A percentile compares a stretch with the other conserved stretches of the same genome.
These are phyloP conservation scores for Catalaphyllia jardinei DNA, from an alignment of 64 coral and sea anemone species.

Conservation along the genomic window DNA sequence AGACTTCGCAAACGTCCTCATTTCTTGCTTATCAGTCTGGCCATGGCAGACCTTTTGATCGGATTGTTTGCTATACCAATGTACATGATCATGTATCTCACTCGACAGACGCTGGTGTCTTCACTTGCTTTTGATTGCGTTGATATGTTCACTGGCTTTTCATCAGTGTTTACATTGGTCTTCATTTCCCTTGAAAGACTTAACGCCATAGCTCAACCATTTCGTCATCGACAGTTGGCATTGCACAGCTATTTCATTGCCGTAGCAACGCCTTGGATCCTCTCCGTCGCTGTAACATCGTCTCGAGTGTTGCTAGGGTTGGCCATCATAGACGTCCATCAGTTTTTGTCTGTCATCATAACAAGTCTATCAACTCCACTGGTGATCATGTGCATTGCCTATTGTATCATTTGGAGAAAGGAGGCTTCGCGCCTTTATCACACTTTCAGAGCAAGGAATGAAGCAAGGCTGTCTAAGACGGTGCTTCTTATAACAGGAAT, in stretches of 20 bases:
- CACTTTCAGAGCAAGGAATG: not conserved
- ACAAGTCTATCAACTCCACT: constrained; percentile 6
- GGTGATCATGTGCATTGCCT: not conserved
- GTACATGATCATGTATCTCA: not conserved
- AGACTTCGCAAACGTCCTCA: constrained; percentile 37
- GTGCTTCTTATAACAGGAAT: constrained; percentile 27
- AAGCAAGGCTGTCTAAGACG: constrained; percentile 7
- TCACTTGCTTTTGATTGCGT: constrained; percentile 1
- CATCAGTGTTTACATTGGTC: constrained; percentile 26
- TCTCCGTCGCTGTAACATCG: not conserved
- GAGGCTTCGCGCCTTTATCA: not conserved
- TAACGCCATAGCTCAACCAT: constrained; percentile 3
- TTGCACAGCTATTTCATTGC: constrained; percentile 8
- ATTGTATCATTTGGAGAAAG: constrained; percentile 10
- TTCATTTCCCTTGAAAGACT: constrained; percentile 56
- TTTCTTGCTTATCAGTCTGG: constrained; percentile 31
- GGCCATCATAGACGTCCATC: not conserved
- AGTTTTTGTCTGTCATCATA: constrained; percentile 12
- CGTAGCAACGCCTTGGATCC: constrained; percentile 17
- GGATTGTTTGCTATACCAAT: constrained; percentile 37
- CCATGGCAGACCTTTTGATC: constrained; percentile 24
- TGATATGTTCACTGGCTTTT: constrained; percentile 28
- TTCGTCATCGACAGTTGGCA: constrained; percentile 23
- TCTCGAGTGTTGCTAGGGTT: not conserved
- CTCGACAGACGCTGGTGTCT: not conserved